Evolutionary conservation across 1,140 invertebrate genomes (phyloP).

Genomic region (Drosophila littoralis): DNA sequence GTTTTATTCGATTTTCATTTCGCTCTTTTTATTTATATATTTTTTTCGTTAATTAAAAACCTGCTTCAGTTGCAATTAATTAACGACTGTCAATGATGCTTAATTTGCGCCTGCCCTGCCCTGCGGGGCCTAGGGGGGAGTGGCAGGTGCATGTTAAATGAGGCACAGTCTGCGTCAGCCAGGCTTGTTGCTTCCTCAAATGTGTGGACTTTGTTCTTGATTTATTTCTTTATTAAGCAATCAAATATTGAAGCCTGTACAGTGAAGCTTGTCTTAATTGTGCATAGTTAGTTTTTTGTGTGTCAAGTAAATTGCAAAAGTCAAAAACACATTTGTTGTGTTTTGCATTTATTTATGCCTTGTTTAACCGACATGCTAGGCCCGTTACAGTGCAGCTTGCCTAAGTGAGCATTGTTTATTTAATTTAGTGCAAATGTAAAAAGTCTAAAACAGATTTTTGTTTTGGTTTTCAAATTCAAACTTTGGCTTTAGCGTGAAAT

Average conservation of each 20-base stretch:
- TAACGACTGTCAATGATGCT: constrained; percentile 75
- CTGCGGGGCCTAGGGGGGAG: constrained; percentile 23
- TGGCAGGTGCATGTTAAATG: neutral
- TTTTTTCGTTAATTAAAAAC: constrained; percentile 70
- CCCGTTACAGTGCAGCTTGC: too few relatives aligned
- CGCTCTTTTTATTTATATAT: constrained; percentile 31
- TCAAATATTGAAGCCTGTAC: neutral
- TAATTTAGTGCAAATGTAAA: neutral
- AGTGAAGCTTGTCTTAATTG: neutral
- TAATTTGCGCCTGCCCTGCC: constrained; percentile 58
- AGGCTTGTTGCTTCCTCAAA: constrained; percentile 55
- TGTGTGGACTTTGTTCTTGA: neutral
- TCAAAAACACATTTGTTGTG: neutral
- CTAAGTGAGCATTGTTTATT: too few relatives aligned
- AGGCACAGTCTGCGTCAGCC: neutral
- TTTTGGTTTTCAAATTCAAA: neutral
- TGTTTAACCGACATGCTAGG: too few relatives aligned
- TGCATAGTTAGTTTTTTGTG: neutral
- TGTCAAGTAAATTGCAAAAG: neutral
- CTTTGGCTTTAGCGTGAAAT: neutral
- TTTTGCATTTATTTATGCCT: too few relatives aligned
- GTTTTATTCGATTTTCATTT: constrained; percentile 41
- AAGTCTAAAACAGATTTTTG: neutral
- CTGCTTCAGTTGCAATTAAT: constrained; percentile 75
- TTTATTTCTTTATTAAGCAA: neutral